Evolutionary conservation across 2,797 vertebrate species (phyloP).

Genomic region (Rhyacichthys aspro): DNA sequence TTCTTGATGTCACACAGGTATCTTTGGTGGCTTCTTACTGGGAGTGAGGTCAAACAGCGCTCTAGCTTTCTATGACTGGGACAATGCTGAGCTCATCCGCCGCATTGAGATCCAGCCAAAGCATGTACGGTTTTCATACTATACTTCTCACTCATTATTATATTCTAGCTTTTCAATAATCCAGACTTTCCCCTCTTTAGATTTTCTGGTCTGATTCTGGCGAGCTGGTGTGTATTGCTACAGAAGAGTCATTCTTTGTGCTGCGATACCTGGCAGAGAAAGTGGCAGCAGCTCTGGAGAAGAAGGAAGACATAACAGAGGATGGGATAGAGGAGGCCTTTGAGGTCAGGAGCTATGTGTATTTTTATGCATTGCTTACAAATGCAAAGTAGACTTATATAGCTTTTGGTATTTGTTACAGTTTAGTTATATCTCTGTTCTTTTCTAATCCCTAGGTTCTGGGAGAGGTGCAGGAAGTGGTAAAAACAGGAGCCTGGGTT

Average conservation of each 20-base stretch:
- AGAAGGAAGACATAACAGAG: slow-evolving; percentile 95
- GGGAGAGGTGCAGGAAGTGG: slow-evolving; percentile 98
- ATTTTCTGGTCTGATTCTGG: slow-evolving; percentile 99
- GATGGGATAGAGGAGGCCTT: slow-evolving; percentile 99
- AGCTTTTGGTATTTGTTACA: too few relatives aligned
- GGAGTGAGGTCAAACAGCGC: slow-evolving; percentile 91
- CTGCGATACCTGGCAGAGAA: slow-evolving; percentile 95
- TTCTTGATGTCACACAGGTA: slow-evolving; percentile 73
- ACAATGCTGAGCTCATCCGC: slow-evolving; percentile 93
- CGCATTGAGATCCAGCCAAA: slow-evolving; percentile 99
- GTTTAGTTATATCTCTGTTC: background rate
- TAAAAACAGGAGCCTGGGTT: slow-evolving; percentile 98
- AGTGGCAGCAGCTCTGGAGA: slow-evolving; percentile 93
- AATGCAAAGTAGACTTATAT: too few relatives aligned
- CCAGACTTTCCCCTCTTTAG: slow-evolving; percentile 66
- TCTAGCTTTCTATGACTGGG: slow-evolving; percentile 94
- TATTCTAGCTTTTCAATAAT: too few relatives aligned
- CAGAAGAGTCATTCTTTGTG: slow-evolving; percentile 98
- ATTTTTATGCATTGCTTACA: background rate
- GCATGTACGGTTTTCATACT: slow-evolving; percentile 79
- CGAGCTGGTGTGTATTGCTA: slow-evolving; percentile 97
- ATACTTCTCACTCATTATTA: background rate
- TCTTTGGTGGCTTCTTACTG: slow-evolving; percentile 91
- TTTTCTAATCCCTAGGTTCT: slow-evolving; percentile 83
- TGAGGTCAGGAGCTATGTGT: slow-evolving; percentile 80